phyloP scores from a whole-genome alignment of 1,140 invertebrate species.

The Pachyrhynchus sulphureomaculatus region DNA sequence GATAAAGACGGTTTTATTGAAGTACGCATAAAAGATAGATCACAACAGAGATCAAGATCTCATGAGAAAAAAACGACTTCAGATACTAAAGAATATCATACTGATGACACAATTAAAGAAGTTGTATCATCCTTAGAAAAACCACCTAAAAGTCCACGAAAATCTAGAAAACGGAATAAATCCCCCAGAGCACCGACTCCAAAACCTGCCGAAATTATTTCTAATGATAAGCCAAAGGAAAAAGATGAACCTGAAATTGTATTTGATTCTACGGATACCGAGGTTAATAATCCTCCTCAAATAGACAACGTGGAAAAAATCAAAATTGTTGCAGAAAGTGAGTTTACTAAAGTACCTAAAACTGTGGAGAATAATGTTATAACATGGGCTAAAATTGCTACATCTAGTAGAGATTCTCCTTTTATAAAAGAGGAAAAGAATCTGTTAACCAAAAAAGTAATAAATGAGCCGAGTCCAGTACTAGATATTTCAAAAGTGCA shows the following conservation, averaged over 20 bases:
- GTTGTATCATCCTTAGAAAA: not conserved
- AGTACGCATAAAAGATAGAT: slow-evolving; percentile 47
- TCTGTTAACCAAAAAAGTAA: not conserved
- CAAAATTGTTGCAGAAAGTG: too few species aligned
- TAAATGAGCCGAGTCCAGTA: not conserved
- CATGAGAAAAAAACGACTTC: not conserved
- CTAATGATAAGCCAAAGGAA: not conserved
- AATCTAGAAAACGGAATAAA: slow-evolving; percentile 26
- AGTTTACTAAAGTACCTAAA: too few species aligned
- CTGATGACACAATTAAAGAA: not conserved
- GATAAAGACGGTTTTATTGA: slow-evolving; percentile 53
- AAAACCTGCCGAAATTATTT: not conserved
- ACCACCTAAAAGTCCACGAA: slow-evolving; percentile 7
- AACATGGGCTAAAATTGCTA: slow-evolving; percentile 28
- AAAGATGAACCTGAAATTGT: not conserved
- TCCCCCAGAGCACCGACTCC: slow-evolving; percentile 1
- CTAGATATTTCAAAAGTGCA: not conserved
- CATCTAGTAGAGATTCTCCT: slow-evolving; percentile 27
- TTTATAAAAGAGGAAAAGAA: not conserved
- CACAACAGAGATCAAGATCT: slow-evolving; percentile 42
- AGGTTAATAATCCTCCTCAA: too few species aligned
- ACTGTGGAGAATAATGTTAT: not conserved
- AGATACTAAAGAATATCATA: slow-evolving; percentile 2
- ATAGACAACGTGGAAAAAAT: too few species aligned
- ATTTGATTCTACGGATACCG: not conserved